Percentiles rank a stretch among this genome's conserved stretches.
phyloP scores from a whole-genome alignment of 35 echinoderm and acorn worm species.

The Patiria miniata region DNA sequence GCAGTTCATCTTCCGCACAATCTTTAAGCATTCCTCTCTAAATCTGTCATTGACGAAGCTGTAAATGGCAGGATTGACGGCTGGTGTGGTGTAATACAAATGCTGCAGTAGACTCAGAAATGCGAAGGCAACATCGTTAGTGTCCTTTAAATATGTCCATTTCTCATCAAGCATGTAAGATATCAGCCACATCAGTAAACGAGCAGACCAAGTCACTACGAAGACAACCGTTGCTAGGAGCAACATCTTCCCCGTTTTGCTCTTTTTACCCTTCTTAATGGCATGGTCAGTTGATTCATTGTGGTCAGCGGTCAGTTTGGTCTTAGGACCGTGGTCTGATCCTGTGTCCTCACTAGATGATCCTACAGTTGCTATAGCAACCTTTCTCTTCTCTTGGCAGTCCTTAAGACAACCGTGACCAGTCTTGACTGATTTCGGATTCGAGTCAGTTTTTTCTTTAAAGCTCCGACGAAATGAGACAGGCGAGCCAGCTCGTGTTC shows the following conservation, averaged over 20 bases:
- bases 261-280: not conserved
- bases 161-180: slow-evolving; percentile 5
- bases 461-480: not conserved
- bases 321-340: slow-evolving; percentile 23
- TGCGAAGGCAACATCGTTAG: slow-evolving; percentile 39
- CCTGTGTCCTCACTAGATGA: slow-evolving; percentile 21
- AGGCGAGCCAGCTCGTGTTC: not conserved
- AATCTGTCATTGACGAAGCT: slow-evolving; percentile 75
- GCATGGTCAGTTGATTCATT: not conserved
- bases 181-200: slow-evolving; percentile 77
- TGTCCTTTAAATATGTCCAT: slow-evolving; percentile 47
- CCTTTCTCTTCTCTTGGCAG: not conserved
- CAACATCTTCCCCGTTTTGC: slow-evolving; percentile 72
- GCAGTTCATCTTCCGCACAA: slow-evolving; percentile 8
- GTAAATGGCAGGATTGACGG: slow-evolving; percentile 67
- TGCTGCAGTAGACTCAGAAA: slow-evolving; percentile 61
- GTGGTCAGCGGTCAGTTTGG: not conserved
- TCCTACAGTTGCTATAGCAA: not conserved
- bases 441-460: not conserved
- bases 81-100: slow-evolving; percentile 77
- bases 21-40: slow-evolving; percentile 48
- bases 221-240: slow-evolving; percentile 71
- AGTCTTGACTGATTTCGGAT: too few species aligned
- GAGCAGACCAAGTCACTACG: slow-evolving; percentile 73
- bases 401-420: too few species aligned